Conservation (phyloP, 1,140 invertebrate genomes). For the Brachionus asplanchnoidis region DNA sequence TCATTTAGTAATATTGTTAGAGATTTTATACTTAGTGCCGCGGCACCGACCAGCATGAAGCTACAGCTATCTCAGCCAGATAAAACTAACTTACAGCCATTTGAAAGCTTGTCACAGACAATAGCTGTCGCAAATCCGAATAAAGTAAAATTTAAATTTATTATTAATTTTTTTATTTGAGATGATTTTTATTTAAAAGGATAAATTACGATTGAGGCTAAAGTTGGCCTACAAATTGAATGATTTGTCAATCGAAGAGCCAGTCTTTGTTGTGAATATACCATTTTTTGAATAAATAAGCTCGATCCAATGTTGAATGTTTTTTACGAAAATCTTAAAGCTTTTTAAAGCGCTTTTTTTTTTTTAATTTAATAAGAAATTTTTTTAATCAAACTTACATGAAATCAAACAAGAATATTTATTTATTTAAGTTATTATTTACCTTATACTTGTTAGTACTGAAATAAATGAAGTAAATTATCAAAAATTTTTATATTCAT, state of each 20-base stretch:
- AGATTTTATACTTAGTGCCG: slow-evolving; percentile 38
- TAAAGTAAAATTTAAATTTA: background rate
- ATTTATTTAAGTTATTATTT: slow-evolving; percentile 6
- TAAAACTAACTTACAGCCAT: background rate
- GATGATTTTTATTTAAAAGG: background rate
- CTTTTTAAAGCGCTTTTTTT: background rate
- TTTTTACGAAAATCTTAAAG: background rate
- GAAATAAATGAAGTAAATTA: background rate
- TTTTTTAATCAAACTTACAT: background rate
- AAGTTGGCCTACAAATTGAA: slow-evolving; percentile 17
- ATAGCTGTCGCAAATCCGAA: slow-evolving; percentile 23
- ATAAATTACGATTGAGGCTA: background rate
- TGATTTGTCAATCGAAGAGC: background rate
- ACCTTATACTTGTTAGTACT: background rate
- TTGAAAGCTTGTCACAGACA: background rate
- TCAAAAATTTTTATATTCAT: background rate
- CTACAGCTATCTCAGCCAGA: slow-evolving; percentile 14
- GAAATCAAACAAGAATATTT: slow-evolving; percentile 9
- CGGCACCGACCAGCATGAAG: slow-evolving; percentile 13
- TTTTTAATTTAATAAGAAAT: background rate
- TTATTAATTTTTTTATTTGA: background rate
- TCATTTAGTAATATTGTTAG: slow-evolving; percentile 9
- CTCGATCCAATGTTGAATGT: background rate
- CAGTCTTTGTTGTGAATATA: slow-evolving; percentile 23
- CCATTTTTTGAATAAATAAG: slow-evolving; percentile 14